Percentiles rank a stretch among this genome's conserved stretches.
phyloP scores from a whole-genome alignment of 2,113 vertebrate species.

The Donacobius atricapilla region DNA sequence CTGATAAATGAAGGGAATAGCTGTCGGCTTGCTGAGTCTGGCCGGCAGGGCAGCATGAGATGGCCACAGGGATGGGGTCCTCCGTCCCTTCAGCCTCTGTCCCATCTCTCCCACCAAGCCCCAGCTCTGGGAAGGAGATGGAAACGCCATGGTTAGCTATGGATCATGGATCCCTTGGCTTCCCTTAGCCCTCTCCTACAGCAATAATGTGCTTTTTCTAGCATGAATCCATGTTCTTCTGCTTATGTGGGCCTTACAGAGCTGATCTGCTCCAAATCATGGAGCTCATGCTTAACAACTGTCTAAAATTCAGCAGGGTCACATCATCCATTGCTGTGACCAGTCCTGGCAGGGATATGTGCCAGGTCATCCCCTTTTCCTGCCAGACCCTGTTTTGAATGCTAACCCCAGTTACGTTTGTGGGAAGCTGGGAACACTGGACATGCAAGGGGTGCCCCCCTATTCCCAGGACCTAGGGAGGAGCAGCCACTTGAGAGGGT shows the following conservation, averaged over 20 bases:
- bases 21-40: not conserved
- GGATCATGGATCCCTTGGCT: not conserved
- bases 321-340: accelerated
- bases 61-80: not conserved
- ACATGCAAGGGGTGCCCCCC: not conserved
- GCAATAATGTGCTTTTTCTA: not conserved
- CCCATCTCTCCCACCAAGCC: not conserved
- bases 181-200: not conserved
- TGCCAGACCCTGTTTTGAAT: not conserved
- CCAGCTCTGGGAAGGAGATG: not conserved
- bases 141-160: not conserved
- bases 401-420: not conserved
- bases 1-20: not conserved
- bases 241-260: not conserved
- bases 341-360: not conserved
- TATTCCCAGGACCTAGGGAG: not conserved
- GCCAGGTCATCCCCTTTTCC: not conserved
- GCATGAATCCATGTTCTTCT: not conserved
- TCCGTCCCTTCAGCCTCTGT: not conserved
- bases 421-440: not conserved
- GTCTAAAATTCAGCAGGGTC: not conserved
- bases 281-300: not conserved
- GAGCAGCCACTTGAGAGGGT: not conserved
- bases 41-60: not conserved
- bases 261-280: not conserved